Conservation (phyloP, 2,888 invertebrate genomes). For the Ophion slaviceki region DNA sequence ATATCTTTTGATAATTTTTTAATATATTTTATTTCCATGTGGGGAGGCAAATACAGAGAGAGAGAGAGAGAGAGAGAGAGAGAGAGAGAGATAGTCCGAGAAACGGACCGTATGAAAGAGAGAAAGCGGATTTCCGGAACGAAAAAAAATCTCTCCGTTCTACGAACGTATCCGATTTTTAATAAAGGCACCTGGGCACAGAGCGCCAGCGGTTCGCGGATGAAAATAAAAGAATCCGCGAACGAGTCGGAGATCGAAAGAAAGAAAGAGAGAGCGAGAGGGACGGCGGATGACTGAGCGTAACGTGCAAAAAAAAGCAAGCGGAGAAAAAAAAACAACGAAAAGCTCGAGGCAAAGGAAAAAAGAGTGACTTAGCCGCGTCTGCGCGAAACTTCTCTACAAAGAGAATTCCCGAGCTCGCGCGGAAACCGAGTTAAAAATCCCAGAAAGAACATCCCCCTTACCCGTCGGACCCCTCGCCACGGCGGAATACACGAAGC, state of each 20-base stretch:
- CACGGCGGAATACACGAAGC: neutral
- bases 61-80: slow-evolving; percentile 7
- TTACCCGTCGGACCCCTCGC: slow-evolving; percentile 68
- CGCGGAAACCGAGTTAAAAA: slow-evolving; percentile 59
- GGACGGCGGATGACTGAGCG: slow-evolving; percentile 25
- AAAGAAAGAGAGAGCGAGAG: slow-evolving; percentile 25
- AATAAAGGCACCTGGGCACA: slow-evolving; percentile 61
- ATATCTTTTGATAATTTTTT: too few species aligned
- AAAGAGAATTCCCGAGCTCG: slow-evolving; percentile 5
- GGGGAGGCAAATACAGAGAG: neutral
- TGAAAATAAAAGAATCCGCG: slow-evolving; percentile 20
- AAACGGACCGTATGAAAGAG: slow-evolving; percentile 32
- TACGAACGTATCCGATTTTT: slow-evolving; percentile 62
- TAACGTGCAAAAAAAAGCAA: slow-evolving; percentile 40
- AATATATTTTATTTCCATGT: too few species aligned
- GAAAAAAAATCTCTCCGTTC: slow-evolving; percentile 22
- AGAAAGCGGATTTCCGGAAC: slow-evolving; percentile 61
- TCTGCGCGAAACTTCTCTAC: slow-evolving; percentile 46
- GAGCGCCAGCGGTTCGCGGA: slow-evolving; percentile 46
- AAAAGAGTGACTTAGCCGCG: slow-evolving; percentile 25
- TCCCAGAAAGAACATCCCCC: slow-evolving; percentile 44
- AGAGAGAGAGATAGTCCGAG: slow-evolving; percentile 1
- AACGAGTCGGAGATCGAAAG: slow-evolving; percentile 16
- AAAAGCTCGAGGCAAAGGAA: neutral
- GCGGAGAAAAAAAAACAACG: slow-evolving; percentile 14